phyloP scores from a whole-genome alignment of 2,888 invertebrate genomes.

The Teinopalpus imperialis region DNA sequence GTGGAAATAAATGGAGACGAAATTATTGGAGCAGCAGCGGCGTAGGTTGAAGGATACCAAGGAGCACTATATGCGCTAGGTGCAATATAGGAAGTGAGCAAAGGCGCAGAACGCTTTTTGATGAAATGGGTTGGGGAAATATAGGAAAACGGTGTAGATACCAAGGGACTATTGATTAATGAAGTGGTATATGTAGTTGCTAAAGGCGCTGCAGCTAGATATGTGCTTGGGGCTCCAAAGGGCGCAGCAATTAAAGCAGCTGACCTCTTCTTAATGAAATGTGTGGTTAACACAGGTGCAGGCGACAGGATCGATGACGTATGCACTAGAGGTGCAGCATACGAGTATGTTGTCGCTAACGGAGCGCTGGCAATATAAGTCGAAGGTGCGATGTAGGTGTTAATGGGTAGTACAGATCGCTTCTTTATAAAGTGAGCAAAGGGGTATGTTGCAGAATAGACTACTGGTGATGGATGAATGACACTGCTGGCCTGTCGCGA shows the following conservation, averaged over 20 bases:
- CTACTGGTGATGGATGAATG: constrained; percentile 62
- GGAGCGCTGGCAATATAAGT: constrained; percentile 37
- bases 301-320: constrained; percentile 33
- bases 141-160: constrained; percentile 49
- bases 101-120: constrained; percentile 53
- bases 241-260: constrained; percentile 34
- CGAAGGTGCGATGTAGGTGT: constrained; percentile 40
- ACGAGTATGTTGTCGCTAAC: constrained; percentile 27
- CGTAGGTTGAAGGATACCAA: constrained; percentile 22
- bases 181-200: constrained; percentile 48
- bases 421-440: constrained; percentile 56
- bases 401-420: constrained; percentile 37
- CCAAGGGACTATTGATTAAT: constrained; percentile 37
- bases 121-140: constrained; percentile 48
- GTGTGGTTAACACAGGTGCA: constrained; percentile 42
- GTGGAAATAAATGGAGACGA: constrained; percentile 40
- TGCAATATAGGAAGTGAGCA: constrained; percentile 41
- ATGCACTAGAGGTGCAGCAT: constrained; percentile 30
- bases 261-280: constrained; percentile 60
- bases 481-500: constrained; percentile 65
- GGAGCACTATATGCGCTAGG: constrained; percentile 39
- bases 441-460: constrained; percentile 47
- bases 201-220: constrained; percentile 44
- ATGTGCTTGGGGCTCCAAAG: constrained; percentile 37
- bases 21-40: constrained; percentile 40